Evolutionary conservation across 1,140 invertebrate species (phyloP).

Genomic region (Geopemphigus sp.): DNA sequence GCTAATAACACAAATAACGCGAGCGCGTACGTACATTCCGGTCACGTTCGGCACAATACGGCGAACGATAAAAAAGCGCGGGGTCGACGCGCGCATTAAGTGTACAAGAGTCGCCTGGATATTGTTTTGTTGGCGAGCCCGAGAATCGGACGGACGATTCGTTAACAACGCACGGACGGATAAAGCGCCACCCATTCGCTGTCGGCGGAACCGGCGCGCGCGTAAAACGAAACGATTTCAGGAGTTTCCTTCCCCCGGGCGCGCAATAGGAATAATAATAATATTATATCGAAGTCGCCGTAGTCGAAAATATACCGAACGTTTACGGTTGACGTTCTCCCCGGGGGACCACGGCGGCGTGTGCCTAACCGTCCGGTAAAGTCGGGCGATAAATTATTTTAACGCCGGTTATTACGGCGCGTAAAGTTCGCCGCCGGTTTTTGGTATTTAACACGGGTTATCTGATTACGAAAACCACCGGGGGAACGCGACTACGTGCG

Average conservation of each 20-base stretch:
- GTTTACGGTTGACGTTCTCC: conserved; percentile 24
- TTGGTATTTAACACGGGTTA: conserved; percentile 15
- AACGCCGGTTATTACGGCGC: conserved; percentile 11
- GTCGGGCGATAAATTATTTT: conserved; percentile 35
- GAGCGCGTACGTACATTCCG: no score
- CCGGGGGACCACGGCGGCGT: background rate
- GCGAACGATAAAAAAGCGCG: no score
- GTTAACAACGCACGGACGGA: background rate
- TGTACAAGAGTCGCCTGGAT: no score
- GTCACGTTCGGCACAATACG: no score
- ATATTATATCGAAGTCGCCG: background rate
- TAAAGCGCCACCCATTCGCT: no score
- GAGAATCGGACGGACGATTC: no score
- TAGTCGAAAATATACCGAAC: conserved; percentile 4
- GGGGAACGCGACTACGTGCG: background rate
- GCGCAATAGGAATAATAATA: background rate
- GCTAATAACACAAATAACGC: no score
- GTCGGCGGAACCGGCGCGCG: no score
- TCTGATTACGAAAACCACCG: conserved; percentile 8
- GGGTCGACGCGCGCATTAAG: no score
- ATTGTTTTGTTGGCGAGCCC: no score
- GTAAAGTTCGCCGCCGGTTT: background rate
- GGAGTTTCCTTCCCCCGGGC: background rate
- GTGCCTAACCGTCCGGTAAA: background rate
- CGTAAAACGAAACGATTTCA: no score